These are phyloP conservation scores for Noctua janthina DNA, from an alignment of 2,888 invertebrate genomes.

Conservation along the genomic window DNA sequence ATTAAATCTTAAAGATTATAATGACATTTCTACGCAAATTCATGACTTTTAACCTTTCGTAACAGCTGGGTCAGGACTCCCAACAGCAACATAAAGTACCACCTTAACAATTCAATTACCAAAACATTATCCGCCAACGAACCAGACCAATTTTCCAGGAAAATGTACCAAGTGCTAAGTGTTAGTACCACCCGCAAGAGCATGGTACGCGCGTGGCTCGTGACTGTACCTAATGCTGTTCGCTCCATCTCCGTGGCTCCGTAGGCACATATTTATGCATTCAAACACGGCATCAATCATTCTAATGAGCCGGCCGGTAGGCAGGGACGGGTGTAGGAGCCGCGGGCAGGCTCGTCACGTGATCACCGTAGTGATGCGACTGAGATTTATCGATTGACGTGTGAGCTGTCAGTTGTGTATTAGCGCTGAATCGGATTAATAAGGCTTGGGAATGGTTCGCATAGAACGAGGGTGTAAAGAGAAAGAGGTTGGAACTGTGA, in stretches of 20 bases:
- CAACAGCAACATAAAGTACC: background rate
- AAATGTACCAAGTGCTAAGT: constrained; percentile 45
- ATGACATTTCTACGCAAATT: background rate
- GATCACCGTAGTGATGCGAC: constrained; percentile 76
- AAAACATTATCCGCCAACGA: constrained; percentile 17
- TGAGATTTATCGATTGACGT: constrained; percentile 70
- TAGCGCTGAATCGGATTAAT: constrained; percentile 9
- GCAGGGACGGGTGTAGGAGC: constrained; percentile 72
- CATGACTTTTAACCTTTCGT: background rate
- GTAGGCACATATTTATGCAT: constrained; percentile 85
- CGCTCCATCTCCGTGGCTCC: constrained; percentile 60
- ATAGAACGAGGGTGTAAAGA: background rate
- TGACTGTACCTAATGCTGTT: constrained; percentile 75
- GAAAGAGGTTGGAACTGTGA: background rate
- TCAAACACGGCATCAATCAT: constrained; percentile 89
- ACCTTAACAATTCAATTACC: constrained; percentile 23
- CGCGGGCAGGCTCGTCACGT: constrained; percentile 77
- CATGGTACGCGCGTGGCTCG: constrained; percentile 79
- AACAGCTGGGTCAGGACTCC: background rate
- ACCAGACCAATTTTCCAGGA: constrained; percentile 37
- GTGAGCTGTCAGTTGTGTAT: constrained; percentile 14
- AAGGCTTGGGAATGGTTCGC: background rate
- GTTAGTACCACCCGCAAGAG: constrained; percentile 59
- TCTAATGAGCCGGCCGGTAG: constrained; percentile 85
- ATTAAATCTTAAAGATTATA: background rate